phyloP scores from a whole-genome alignment of 2,888 invertebrate species.

The Mamestra brassicae region DNA sequence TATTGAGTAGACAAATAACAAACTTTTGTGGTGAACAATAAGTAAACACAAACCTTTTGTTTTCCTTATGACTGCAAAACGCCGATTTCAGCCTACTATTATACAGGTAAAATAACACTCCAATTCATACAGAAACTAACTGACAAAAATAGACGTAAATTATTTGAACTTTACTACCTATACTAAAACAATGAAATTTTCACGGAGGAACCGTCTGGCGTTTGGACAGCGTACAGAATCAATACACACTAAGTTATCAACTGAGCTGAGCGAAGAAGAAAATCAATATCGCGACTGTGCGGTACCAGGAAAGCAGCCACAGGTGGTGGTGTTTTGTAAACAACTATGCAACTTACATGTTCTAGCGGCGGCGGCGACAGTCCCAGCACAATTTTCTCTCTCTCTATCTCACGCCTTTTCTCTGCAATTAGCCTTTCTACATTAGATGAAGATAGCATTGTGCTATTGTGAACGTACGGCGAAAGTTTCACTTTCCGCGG shows the following conservation, averaged over 20 bases:
- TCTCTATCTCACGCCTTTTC: slow-evolving; percentile 87
- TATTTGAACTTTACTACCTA: neutral
- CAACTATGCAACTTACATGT: slow-evolving; percentile 53
- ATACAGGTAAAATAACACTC: neutral
- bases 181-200: slow-evolving; percentile 11
- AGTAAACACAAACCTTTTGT: slow-evolving; percentile 54
- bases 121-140: neutral
- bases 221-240: slow-evolving; percentile 61
- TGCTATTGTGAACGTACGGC: slow-evolving; percentile 57
- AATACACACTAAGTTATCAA: slow-evolving; percentile 64
- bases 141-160: neutral
- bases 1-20: slow-evolving; percentile 26
- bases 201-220: slow-evolving; percentile 6
- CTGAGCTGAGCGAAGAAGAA: slow-evolving; percentile 58
- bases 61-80: slow-evolving; percentile 7
- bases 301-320: slow-evolving; percentile 66
- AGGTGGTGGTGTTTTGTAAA: slow-evolving; percentile 69
- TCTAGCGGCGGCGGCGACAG: slow-evolving; percentile 66
- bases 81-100: slow-evolving; percentile 1
- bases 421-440: slow-evolving; percentile 86
- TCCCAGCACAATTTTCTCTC: slow-evolving; percentile 83
- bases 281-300: slow-evolving; percentile 71
- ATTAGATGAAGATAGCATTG: slow-evolving; percentile 84
- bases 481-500: slow-evolving; percentile 74
- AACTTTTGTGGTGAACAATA: slow-evolving; percentile 33